Evolutionary conservation across 2,113 vertebrate species (phyloP).

Genomic region (Nesospiza acunhae): DNA sequence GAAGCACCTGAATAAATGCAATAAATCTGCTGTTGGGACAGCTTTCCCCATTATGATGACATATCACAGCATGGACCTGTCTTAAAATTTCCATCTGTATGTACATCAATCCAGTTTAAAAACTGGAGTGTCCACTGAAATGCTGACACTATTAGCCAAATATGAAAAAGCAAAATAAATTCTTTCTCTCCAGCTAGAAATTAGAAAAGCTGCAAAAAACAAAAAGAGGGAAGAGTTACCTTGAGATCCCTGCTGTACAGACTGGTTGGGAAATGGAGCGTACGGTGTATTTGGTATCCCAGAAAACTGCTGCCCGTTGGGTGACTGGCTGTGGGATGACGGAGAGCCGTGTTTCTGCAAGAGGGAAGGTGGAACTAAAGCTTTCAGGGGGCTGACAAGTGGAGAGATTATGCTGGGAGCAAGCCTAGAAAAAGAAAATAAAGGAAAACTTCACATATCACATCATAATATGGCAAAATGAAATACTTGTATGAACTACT

Average conservation of each 20-base stretch:
- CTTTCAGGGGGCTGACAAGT: conserved; percentile 84
- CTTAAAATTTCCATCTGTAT: background rate
- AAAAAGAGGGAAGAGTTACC: conserved; percentile 20
- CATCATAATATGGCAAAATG: background rate
- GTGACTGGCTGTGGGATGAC: conserved; percentile 71
- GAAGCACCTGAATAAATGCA: background rate
- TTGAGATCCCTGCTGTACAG: conserved; percentile 78
- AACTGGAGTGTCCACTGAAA: background rate
- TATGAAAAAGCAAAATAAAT: background rate
- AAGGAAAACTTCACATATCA: background rate
- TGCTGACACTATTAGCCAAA: background rate
- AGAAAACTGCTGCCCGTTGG: conserved; percentile 77
- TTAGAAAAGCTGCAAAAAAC: background rate
- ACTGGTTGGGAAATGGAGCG: conserved; percentile 78
- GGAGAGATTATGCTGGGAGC: conserved; percentile 82
- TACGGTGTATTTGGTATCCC: conserved; percentile 79
- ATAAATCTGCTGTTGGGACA: background rate
- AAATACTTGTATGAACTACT: background rate
- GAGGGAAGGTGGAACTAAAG: conserved; percentile 76
- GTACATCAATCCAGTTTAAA: background rate
- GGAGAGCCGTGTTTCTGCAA: conserved; percentile 82
- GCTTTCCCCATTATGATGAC: background rate
- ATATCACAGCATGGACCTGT: background rate
- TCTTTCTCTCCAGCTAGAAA: background rate
- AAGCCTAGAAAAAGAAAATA: conserved; percentile 77